Base-by-base conservation (phyloP, 2,888 invertebrate species). In the Limenitis camilla region DNA sequence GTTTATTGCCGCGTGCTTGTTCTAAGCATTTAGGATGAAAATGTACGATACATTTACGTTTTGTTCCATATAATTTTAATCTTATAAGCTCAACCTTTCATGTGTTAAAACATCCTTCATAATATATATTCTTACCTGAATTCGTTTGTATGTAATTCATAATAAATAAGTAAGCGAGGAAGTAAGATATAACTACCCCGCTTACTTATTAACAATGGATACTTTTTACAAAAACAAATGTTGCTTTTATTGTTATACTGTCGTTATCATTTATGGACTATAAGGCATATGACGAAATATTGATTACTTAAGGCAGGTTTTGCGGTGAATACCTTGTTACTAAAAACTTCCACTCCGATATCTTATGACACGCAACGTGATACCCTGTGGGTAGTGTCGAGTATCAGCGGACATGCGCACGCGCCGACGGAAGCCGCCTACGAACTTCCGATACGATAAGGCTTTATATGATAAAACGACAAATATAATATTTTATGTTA, bases 391-490 rank as follows among this genome's bases (percentile, higher is more conserved):
- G 64, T 59, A 56, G 70, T 70, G 68, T 81, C 70, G 66, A 58
- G 63, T 80, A 60, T 74, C 78, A 61, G 59, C 56, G 61, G 58
- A 61, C 59, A 55, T 76, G 81, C 80, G 81, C 81, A 74, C 76
- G 81, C 79, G 81, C 70, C 69, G 74, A 65, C 78, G 84, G 83
- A 83, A 79, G 74, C 72, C 74, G 69, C 78, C 78, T 69, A 74
- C 71, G 44, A 61, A 64, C 71, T 76, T 82, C 81, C 83, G 74
- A 75, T 74, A 68, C 69, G 82, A 84, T 81, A 82, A 76, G 85
- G 82, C 72, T 84, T 85, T 83, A 75, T 42, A 54, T 53, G 60
- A 58, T 52, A 46, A 49, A 48, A 56, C 48, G 53, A 31, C 19
- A 31, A 11, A 27, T 5, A 50, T 52, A 27, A 31, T 19, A 43